Evolutionary conservation across 2,797 vertebrate genomes (phyloP).

Genomic region (Gastrophryne carolinensis): DNA sequence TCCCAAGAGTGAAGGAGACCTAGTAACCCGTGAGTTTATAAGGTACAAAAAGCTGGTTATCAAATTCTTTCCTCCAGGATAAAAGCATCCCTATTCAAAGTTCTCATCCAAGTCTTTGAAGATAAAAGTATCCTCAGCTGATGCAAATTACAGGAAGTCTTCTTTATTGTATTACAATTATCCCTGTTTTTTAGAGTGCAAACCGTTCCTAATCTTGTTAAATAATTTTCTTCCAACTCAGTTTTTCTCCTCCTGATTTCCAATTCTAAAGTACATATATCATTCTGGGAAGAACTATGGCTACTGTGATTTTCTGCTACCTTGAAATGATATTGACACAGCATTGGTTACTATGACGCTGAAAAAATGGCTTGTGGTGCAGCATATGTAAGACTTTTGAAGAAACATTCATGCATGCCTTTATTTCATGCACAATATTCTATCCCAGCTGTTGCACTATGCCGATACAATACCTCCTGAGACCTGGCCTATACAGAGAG

Average conservation of each 20-base stretch:
- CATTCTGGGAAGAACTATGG: conserved; percentile 4
- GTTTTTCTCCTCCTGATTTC: neutral
- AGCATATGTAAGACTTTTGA: too few relatives aligned
- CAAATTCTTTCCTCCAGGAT: conserved; percentile 59
- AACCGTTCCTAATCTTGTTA: conserved; percentile 34
- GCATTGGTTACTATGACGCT: too few relatives aligned
- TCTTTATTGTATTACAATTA: conserved; percentile 54
- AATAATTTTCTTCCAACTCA: conserved; percentile 32
- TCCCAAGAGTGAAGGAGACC: conserved; percentile 62
- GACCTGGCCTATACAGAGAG: too few relatives aligned
- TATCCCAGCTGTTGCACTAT: too few relatives aligned
- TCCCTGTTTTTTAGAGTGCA: conserved; percentile 47
- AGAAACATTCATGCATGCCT: too few relatives aligned
- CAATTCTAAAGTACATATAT: conserved; percentile 1
- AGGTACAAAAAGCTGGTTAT: conserved; percentile 60
- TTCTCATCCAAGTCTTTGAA: conserved; percentile 55
- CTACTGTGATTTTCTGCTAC: neutral
- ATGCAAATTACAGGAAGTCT: conserved; percentile 53
- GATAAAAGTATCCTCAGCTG: conserved; percentile 59
- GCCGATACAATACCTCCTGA: too few relatives aligned
- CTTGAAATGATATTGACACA: neutral
- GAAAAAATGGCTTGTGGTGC: too few relatives aligned
- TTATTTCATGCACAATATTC: too few relatives aligned
- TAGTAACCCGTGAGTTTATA: conserved; percentile 61
- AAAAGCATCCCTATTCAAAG: conserved; percentile 60